These are phyloP conservation scores for Torymus texanus DNA, from an alignment of 2,888 invertebrate species.

Conservation along the genomic window DNA sequence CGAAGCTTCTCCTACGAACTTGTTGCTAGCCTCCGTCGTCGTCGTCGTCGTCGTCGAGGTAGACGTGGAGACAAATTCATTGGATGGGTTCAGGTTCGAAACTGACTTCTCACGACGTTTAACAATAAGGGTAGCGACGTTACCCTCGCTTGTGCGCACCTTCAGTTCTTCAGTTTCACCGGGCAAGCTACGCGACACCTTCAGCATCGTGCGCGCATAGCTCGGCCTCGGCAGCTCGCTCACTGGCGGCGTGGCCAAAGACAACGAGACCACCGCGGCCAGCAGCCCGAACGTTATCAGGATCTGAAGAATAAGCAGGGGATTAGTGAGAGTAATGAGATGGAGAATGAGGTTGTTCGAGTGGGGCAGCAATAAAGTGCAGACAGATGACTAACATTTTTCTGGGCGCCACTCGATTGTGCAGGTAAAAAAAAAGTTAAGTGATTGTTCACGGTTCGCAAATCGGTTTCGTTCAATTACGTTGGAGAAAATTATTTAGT, in stretches of 20 bases:
- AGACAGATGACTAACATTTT: no score
- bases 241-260: conserved; percentile 32
- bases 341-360: no score
- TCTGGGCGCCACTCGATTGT: no score
- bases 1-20: no score
- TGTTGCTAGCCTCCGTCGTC: background rate
- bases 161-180: conserved; percentile 86
- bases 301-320: conserved; percentile 24
- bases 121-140: conserved; percentile 85
- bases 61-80: no score
- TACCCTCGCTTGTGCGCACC: conserved; percentile 85
- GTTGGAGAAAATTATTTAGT: no score
- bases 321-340: no score
- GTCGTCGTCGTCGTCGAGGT: background rate
- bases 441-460: no score
- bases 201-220: conserved; percentile 84
- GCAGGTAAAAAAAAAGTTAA: no score
- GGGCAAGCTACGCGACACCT: conserved; percentile 86
- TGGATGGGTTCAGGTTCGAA: conserved; percentile 49
- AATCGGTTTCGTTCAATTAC: no score
- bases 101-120: conserved; percentile 79
- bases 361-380: no score
- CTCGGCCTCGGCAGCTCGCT: conserved; percentile 75
- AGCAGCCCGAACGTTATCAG: conserved; percentile 40
- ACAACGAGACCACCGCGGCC: background rate